A percentile compares a stretch with the other conserved stretches of the same genome.
Conservation (phyloP, 1,140 invertebrate genomes). For the Rhyacophila brunnea region DNA sequence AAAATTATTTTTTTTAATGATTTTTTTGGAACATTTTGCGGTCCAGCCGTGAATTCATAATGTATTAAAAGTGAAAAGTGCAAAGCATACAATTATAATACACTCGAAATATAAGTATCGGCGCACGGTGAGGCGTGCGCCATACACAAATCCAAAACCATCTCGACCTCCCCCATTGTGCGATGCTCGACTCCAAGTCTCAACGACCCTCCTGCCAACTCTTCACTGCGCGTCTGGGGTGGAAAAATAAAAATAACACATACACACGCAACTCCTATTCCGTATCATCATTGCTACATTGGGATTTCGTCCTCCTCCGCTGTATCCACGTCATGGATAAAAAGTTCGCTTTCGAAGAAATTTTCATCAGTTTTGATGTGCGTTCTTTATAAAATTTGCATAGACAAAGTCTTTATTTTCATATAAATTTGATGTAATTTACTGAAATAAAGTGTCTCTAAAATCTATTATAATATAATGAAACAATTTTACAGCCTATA, state of each 20-base stretch:
- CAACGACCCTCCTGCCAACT: slow-evolving; percentile 7
- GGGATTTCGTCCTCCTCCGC: neutral
- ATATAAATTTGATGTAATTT: no score
- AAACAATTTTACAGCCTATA: no score
- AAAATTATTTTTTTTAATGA: neutral
- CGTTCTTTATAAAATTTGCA: no score
- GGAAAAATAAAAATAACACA: slow-evolving; percentile 5
- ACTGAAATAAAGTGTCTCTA: no score
- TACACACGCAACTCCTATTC: neutral
- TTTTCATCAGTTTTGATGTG: no score
- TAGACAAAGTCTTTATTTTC: no score
- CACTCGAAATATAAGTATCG: slow-evolving; percentile 18
- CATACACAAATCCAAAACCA: slow-evolving; percentile 5
- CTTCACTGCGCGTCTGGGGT: slow-evolving; percentile 8
- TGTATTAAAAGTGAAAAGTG: slow-evolving; percentile 27
- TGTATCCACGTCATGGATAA: no score
- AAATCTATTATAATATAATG: no score
- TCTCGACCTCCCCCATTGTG: neutral
- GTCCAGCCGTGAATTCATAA: slow-evolving; percentile 7
- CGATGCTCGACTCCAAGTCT: slow-evolving; percentile 3
- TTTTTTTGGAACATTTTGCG: neutral
- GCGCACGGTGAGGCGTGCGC: neutral
- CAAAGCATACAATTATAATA: slow-evolving; percentile 31
- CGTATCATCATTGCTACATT: neutral
- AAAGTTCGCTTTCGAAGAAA: no score